These are phyloP conservation scores for Tetragonula clypearis DNA, from an alignment of 1,140 invertebrate genomes.

Conservation along the genomic window DNA sequence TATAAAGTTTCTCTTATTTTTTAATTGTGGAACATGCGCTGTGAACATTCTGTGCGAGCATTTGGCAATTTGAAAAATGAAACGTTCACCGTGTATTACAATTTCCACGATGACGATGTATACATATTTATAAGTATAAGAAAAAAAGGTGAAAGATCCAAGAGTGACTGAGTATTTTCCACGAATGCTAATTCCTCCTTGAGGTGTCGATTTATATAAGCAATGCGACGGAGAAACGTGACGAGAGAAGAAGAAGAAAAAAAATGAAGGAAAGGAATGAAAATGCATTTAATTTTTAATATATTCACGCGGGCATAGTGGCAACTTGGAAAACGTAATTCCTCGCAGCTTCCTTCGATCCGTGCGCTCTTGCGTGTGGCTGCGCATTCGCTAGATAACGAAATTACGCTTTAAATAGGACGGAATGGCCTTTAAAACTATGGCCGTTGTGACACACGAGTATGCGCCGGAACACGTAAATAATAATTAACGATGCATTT, in stretches of 20 bases:
- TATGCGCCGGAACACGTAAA: background rate
- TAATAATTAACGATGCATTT: conserved; percentile 11
- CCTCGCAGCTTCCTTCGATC: background rate
- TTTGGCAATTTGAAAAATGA: too few relatives aligned
- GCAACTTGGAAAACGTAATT: background rate
- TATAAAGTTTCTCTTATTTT: too few relatives aligned
- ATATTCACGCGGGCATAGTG: background rate
- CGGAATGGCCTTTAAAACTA: conserved; percentile 24
- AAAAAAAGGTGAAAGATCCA: background rate
- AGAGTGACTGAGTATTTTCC: background rate
- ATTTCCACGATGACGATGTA: background rate
- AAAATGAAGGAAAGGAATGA: background rate
- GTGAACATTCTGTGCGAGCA: too few relatives aligned
- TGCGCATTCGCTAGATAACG: conserved; percentile 4
- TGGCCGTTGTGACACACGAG: too few relatives aligned
- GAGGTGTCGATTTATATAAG: background rate
- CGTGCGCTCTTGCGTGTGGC: background rate
- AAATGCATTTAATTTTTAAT: background rate
- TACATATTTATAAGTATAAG: background rate
- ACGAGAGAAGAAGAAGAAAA: background rate
- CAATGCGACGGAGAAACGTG: too few relatives aligned
- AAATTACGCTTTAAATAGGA: conserved; percentile 33
- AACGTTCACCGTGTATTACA: background rate
- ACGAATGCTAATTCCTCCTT: background rate
- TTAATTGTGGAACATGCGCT: too few relatives aligned